Percentiles rank a stretch among this genome's conserved stretches.
These are phyloP conservation scores for Chroicocephalus ridibundus DNA, from an alignment of 2,113 vertebrate species.

Conservation along the genomic window DNA sequence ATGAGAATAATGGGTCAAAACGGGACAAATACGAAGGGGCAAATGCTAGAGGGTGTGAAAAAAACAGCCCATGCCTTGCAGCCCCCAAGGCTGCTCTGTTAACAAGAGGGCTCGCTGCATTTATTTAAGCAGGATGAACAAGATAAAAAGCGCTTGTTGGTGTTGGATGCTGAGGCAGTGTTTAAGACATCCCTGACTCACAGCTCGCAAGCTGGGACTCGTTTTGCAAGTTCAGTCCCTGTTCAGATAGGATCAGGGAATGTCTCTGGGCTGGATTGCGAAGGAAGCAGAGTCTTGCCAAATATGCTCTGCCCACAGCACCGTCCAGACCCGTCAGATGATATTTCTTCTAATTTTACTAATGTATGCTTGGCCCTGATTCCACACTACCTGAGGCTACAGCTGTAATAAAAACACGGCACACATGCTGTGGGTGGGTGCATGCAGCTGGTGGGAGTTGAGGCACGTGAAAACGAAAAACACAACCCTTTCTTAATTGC, in stretches of 20 bases:
- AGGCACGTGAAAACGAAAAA: slow-evolving; percentile 46
- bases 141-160: slow-evolving; percentile 13
- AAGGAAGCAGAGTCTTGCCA: slow-evolving; percentile 61
- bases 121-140: slow-evolving; percentile 24
- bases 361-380: slow-evolving; percentile 60
- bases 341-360: slow-evolving; percentile 66
- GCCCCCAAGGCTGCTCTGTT: not conserved
- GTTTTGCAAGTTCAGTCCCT: slow-evolving; percentile 56
- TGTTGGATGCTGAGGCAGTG: slow-evolving; percentile 38
- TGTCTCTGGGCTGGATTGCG: slow-evolving; percentile 49
- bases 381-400: slow-evolving; percentile 60
- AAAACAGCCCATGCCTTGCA: not conserved
- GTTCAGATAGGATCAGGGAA: slow-evolving; percentile 68
- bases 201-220: slow-evolving; percentile 47
- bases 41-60: not conserved
- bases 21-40: not conserved
- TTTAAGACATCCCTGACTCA: slow-evolving; percentile 47
- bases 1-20: not conserved
- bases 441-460: slow-evolving; percentile 43
- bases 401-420: slow-evolving; percentile 47
- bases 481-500: not conserved
- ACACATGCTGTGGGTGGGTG: slow-evolving; percentile 33
- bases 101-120: not conserved
- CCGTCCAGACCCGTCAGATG: slow-evolving; percentile 65
- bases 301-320: slow-evolving; percentile 64